Evolutionary conservation across 2,797 vertebrate species (phyloP), one percentile per base, ranked within the genome.

Genomic region (Eidolon dupreanum): DNA sequence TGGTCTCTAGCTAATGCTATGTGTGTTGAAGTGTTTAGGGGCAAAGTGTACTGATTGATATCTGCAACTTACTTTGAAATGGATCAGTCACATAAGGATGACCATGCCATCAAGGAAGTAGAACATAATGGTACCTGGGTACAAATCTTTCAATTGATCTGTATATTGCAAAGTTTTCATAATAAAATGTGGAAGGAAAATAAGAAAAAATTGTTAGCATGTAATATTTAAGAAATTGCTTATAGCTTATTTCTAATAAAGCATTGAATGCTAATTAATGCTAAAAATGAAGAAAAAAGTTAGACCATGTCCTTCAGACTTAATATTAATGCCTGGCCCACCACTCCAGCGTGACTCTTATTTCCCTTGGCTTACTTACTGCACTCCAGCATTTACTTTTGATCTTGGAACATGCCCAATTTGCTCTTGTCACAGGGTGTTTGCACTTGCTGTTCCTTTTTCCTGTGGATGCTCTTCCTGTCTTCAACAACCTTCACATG

Each of bases 31-130:
- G 70, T 90, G 26, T 78, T 94, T 77, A 59, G 49, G 43, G 16
- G 53, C 75, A 53, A 92, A 74, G 46, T 59, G 20, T 49, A 43
- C 36, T n/a, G 22, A 55, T 46, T 24, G 55, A 88, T 49, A 26
- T 71, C 41, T 83, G 59, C 43, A 51, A 75, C 33, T 92, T 95
- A 59, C 38, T 88, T 71, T 90, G 59, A 90, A 96, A 79, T 66
- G 71, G 22, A 49, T 38, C 51, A 16, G 26, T 79, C 78, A 89
- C 81, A 49, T 83, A 77, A 92, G 77, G 15, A 68, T 19, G 81
- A 66, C 26, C n/a, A 31, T n/a, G 57, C n/a, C 70, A 10, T 82
- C 74, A 68, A 63, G 63, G n/a, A 88, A 93, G 57, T 26, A 65
- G 55, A 65, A 55, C 73, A 55, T 61, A 53, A 73, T 49, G 86